Conservation (phyloP, 1,140 invertebrate species). For the Amphibalanus amphitrite region DNA sequence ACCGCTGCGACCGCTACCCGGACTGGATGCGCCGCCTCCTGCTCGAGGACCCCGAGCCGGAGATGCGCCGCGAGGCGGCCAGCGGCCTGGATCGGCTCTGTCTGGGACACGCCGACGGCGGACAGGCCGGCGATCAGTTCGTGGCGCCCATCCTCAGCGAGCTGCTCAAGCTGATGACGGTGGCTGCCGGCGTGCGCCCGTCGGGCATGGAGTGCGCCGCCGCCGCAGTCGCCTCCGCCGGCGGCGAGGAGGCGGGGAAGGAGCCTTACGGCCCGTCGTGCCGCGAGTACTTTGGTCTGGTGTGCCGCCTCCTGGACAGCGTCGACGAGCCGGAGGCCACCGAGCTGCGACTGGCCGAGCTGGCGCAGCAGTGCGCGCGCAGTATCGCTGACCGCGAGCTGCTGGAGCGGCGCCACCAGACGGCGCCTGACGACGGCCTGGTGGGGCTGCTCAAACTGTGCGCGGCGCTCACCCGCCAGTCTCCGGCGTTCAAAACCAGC, state of each 20-base stretch:
- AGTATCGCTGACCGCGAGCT: constrained; percentile 58
- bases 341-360: constrained; percentile 35
- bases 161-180: constrained; percentile 55
- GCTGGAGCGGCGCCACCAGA: constrained; percentile 58
- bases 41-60: constrained; percentile 64
- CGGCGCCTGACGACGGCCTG: constrained; percentile 71
- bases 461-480: constrained; percentile 71
- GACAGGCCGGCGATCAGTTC: constrained; percentile 31
- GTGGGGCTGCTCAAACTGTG: constrained; percentile 71
- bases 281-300: constrained; percentile 81
- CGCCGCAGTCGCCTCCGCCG: constrained; percentile 20
- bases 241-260: constrained; percentile 56
- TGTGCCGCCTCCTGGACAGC: constrained; percentile 69
- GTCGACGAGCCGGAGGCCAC: not conserved
- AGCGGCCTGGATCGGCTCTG: constrained; percentile 50
- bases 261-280: constrained; percentile 84
- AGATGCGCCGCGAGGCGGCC: constrained; percentile 71
- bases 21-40: constrained; percentile 55
- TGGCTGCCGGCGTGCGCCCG: constrained; percentile 68
- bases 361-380: constrained; percentile 54
- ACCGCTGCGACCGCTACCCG: constrained; percentile 47
- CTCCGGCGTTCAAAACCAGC: constrained; percentile 63
- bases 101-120: not conserved
- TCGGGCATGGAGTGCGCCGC: constrained; percentile 24
- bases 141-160: constrained; percentile 60